Evolutionary conservation across 2,888 invertebrate species (phyloP).

Genomic region (Drosophila gaucha): DNA sequence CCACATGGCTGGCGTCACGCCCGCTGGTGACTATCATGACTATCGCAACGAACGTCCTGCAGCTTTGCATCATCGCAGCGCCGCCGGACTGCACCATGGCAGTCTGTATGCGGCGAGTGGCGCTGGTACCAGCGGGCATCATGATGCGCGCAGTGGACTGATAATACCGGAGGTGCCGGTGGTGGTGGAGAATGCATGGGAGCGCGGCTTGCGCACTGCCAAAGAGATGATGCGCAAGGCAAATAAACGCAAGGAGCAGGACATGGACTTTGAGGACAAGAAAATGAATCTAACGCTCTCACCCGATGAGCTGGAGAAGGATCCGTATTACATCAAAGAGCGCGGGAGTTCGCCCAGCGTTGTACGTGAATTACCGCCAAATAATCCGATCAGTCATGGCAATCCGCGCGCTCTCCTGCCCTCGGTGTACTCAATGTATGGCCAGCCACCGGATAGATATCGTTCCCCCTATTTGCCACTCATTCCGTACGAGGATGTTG

Average conservation of each 20-base stretch:
- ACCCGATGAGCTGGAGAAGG: conserved; percentile 91
- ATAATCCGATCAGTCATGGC: conserved; percentile 42
- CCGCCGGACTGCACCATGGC: conserved; percentile 83
- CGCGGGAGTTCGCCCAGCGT: conserved; percentile 81
- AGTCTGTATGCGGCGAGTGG: conserved; percentile 55
- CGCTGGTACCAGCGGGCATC: conserved; percentile 48
- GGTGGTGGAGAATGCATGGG: conserved; percentile 97
- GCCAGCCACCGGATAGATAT: conserved; percentile 83
- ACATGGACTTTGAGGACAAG: conserved; percentile 98
- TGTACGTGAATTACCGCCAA: conserved; percentile 74
- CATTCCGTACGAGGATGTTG: conserved; percentile 82
- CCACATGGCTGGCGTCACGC: conserved; percentile 51
- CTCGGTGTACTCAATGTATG: conserved; percentile 73
- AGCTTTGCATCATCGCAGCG: conserved; percentile 85
- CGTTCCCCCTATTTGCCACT: conserved; percentile 75
- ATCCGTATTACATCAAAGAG: conserved; percentile 90
- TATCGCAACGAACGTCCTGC: conserved; percentile 85
- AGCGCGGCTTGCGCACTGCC: conserved; percentile 96
- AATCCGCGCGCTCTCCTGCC: conserved; percentile 57
- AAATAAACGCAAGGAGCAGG: conserved; percentile 96
- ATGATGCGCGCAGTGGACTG: conserved; percentile 81
- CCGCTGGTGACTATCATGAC: conserved; percentile 83
- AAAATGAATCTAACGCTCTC: conserved; percentile 93
- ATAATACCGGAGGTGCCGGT: conserved; percentile 77
- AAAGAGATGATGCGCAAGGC: conserved; percentile 97